Evolutionary conservation across 2,888 invertebrate species (phyloP), one percentile per base, ranked within the genome.

Genomic region (Cryptocephalus primarius): DNA sequence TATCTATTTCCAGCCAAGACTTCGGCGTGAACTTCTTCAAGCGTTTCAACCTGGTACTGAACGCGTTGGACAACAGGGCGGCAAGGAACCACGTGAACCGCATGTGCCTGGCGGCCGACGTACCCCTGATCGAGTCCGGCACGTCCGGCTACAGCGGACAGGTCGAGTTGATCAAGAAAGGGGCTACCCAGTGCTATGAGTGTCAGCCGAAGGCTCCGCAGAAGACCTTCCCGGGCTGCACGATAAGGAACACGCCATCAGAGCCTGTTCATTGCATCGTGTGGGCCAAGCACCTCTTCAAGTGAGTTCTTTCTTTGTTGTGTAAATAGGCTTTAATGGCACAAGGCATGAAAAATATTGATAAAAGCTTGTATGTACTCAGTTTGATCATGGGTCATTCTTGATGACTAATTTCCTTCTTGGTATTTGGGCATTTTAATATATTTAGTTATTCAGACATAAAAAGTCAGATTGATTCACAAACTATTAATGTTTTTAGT

Each of bases 201-300:
- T 99, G 99, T 67, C 83, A 84, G 45, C 91, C 92, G 0, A 93
- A 93, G 69, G 83, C 89, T 8, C 77, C 85, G 12, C 91, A 92
- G 64, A 95, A 93, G 67, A 85, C 89, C 8, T 99, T 83, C 72
- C 97, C 99, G 0, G 95, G 96, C 0, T 99, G 99, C 68, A 99
- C 99, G 1, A 99, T 99, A 57, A 78, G 99, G 39, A 99, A 99
- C 67, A 99, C 99, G 0, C 99, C 99, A 0, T 96, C 95, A 0
- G 97, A 99, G 68, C 93, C 93, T 0, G 95, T 99, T 57, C 99
- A 99, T 71, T 99, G 99, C 68, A 94, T 99, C 56, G 96, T 99
- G 13, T 99, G 99, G 99, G 90, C 95, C 0, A 99, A 99, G 70
- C 95, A 96, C 75, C 78, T 99, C 9, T 99, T 97, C 72, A 96